These are phyloP conservation scores for Prionace glauca DNA, from an alignment of 2,797 vertebrate genomes.

Conservation along the genomic window DNA sequence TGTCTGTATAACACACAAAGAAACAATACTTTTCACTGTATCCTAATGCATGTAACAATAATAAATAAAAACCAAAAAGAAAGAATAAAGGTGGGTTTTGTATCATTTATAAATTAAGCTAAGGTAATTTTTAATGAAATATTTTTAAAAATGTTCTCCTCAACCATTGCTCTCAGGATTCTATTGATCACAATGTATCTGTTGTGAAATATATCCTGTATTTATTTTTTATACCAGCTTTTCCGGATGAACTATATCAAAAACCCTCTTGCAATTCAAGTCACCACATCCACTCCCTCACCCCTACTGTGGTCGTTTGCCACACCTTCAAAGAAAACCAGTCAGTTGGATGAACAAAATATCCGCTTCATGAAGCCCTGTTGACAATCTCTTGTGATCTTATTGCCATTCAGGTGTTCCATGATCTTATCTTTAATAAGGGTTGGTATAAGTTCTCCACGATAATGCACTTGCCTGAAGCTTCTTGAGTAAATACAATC, in stretches of 20 bases:
- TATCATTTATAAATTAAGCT: neutral
- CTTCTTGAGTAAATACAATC: neutral
- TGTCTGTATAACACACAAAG: too few species aligned
- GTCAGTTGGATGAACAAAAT: neutral
- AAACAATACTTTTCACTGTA: too few species aligned
- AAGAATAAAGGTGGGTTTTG: too few species aligned
- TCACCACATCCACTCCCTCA: neutral
- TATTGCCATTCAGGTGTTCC: neutral
- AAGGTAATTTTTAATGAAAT: neutral
- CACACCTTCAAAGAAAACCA: neutral
- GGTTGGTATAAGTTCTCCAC: neutral
- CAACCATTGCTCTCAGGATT: neutral
- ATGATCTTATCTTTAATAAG: neutral
- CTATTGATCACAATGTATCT: neutral
- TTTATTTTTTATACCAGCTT: neutral
- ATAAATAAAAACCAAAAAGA: too few species aligned
- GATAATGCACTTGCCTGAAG: neutral
- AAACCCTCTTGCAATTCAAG: neutral
- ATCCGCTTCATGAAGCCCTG: neutral
- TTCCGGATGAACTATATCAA: neutral
- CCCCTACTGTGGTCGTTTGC: neutral
- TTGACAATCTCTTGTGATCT: neutral
- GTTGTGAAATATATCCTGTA: neutral
- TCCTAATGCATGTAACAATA: too few species aligned
- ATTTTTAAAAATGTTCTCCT: too few species aligned